phyloP scores from a whole-genome alignment of 2,113 vertebrate genomes.

The Aix galericulata region DNA sequence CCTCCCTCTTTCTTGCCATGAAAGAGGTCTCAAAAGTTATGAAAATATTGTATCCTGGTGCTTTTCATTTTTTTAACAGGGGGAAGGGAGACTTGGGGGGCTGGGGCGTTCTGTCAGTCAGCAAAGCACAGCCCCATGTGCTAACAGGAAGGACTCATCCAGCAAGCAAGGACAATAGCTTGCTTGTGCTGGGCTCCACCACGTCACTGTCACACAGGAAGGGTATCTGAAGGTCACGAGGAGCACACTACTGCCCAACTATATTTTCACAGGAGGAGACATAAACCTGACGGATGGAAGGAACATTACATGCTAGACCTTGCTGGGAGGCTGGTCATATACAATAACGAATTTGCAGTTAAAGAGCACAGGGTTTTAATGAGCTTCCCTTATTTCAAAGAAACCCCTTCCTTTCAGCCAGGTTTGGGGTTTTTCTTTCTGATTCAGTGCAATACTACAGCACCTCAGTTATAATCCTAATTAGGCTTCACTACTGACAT shows the following conservation, averaged over 20 bases:
- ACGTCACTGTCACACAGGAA: constrained; percentile 45
- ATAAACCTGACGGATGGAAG: constrained; percentile 48
- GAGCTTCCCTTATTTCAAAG: constrained; percentile 31
- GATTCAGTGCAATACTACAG: background rate
- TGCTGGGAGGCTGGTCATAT: constrained; percentile 14
- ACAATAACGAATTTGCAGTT: constrained; percentile 35
- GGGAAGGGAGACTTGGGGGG: background rate
- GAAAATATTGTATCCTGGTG: background rate
- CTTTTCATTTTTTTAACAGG: constrained; percentile 43
- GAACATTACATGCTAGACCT: background rate
- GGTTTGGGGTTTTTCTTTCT: background rate
- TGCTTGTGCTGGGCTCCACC: constrained; percentile 33
- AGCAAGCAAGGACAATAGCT: constrained; percentile 53
- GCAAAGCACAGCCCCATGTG: background rate
- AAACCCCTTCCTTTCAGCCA: background rate
- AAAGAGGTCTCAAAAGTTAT: background rate
- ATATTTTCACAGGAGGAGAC: constrained; percentile 55
- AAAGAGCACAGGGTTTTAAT: constrained; percentile 25
- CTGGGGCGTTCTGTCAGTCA: constrained; percentile 4
- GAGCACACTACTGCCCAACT: background rate
- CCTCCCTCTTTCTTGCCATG: background rate
- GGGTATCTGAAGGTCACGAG: constrained; percentile 4
- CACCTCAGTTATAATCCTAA: constrained; percentile 2
- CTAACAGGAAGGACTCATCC: background rate
- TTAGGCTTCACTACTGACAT: background rate